A percentile compares a stretch with the other conserved stretches of the same genome.
Evolutionary conservation across 2,113 vertebrate species (phyloP).

Genomic region (Acinonyx jubatus): DNA sequence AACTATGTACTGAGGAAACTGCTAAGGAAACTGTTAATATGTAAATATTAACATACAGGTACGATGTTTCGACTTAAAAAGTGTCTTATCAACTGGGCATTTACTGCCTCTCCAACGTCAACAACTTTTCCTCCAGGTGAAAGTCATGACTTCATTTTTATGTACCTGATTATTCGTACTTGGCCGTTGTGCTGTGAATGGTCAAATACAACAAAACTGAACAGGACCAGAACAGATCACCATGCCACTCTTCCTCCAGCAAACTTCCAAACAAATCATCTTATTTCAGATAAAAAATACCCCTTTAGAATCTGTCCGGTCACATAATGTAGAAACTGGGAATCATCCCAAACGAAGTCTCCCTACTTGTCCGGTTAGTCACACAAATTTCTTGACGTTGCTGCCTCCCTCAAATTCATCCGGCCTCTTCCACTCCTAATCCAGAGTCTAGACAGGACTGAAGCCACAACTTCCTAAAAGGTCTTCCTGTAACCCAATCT

Average conservation of each 20-base stretch:
- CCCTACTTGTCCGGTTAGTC: background rate
- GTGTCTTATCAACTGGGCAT: background rate
- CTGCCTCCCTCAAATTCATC: constrained; percentile 5
- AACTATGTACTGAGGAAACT: background rate
- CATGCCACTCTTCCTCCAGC: background rate
- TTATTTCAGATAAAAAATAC: background rate
- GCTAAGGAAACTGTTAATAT: background rate
- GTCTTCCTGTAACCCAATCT: background rate
- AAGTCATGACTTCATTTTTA: constrained; percentile 41
- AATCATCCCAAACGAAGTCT: background rate
- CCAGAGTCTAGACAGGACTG: background rate
- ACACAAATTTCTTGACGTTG: background rate
- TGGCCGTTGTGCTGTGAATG: background rate
- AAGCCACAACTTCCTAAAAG: background rate
- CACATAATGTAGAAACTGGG: background rate
- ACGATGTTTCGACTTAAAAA: background rate
- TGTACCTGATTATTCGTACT: background rate
- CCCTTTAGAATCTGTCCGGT: background rate
- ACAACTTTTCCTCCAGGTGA: background rate
- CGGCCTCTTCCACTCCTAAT: background rate
- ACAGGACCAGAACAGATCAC: background rate
- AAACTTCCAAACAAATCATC: constrained; percentile 22
- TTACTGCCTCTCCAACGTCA: background rate
- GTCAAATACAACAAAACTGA: constrained; percentile 2
- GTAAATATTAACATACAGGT: background rate